Base-by-base conservation (phyloP, 2,888 invertebrate genomes). In the Arenicola marina region DNA sequence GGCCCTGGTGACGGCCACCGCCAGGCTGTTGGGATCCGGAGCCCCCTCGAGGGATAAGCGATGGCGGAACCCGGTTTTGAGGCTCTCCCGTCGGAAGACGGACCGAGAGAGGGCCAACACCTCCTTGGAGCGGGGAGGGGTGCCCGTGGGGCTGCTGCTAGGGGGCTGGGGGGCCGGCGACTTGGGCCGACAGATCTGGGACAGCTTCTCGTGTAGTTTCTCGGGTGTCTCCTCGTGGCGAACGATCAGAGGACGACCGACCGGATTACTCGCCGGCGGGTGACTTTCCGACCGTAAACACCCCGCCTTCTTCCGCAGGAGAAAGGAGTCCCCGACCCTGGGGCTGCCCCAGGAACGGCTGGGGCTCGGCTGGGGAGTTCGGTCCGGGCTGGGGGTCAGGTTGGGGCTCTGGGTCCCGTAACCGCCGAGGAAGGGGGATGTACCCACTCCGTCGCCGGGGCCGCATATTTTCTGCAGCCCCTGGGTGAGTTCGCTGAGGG, bases 401-500 rank as follows among this genome's bases (percentile, higher is more conserved):
- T 7, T 24, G 15, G 48, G 26, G 48, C 11, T 11, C 15, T 7
- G 7, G 48, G 26, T 48, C 48, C 18, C 18, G 11, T 48, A 24
- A 48, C 24, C 18, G 48, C 15, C 48, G 48, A 24, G 48, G 48
- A 48, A 7, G n/a, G 18, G 18, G 7, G 26, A 11, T 7, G 48
- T 48, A 24, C n/a, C 26, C 18, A 11, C 48, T 48, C 48, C 48
- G 15, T 7, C 18, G 18, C 26, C 18, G 38, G 38, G 11, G 18
- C 48, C 48, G 48, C 48, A 48, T 11, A 48, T 48, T 24, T 48
- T 48, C 48, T 48, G 48, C n/a, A 48, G 48, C 18, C 24, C 48
- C 7, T 11, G 24, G 48, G 11, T 24, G 11, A 48, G 26, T 24
- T 48, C 48, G n/a, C 11, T 11, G 18, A 48, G 48, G 7, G 48